Base-by-base conservation (phyloP, 2,113 vertebrate genomes). In the Phyllopteryx taeniolatus region DNA sequence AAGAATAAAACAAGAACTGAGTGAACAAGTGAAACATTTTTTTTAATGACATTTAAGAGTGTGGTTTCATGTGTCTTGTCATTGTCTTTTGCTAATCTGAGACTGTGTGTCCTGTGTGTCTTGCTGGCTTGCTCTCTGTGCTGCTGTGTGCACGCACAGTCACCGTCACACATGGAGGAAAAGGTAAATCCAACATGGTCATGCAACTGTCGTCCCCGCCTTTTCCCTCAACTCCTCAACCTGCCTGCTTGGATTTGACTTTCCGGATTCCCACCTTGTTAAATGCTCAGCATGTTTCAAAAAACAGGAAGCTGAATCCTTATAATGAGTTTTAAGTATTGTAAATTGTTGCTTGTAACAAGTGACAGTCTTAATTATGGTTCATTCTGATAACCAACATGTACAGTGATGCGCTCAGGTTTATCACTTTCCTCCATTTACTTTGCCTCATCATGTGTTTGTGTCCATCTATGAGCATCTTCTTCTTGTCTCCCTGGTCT, bases 81-180 rank as follows among this genome's bases (percentile, higher is more conserved):
- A 81, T 79, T 83, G 87, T 83, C 80, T 74, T 39, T 84, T 79
- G 90, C 82, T 92, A 90, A 91, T 84, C 74, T 94, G 71, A 74
- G 92, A 94, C 86, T 91, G 90, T 94, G 83, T 94, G 90, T 94
- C 87, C 92, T 95, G 87, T 94, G 92, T 91, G 91, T 94, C 88
- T 92, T 90, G 78, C 84, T 86, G 94, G 94, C 92, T 94, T 43
- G 92, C 91, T 93, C 89, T 91, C 88, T 90, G 94, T 95, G 92
- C 84, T 66, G 79, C 94, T 86, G 78, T 86, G 89, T 93, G 83
- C 88, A 82, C 95, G 83, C 88, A 81, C 95, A 99, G 96, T 95
- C 95, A 96, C 90, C 96, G 94, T 89, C 96, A 96, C 93, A 93
- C 94, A 53, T 96, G 95, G 96, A 98, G 94, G 94, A 98, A 95